Evolutionary conservation across 2,888 invertebrate species (phyloP), one percentile per base, ranked within the genome.

Genomic region (Nomada hirtipes): DNA sequence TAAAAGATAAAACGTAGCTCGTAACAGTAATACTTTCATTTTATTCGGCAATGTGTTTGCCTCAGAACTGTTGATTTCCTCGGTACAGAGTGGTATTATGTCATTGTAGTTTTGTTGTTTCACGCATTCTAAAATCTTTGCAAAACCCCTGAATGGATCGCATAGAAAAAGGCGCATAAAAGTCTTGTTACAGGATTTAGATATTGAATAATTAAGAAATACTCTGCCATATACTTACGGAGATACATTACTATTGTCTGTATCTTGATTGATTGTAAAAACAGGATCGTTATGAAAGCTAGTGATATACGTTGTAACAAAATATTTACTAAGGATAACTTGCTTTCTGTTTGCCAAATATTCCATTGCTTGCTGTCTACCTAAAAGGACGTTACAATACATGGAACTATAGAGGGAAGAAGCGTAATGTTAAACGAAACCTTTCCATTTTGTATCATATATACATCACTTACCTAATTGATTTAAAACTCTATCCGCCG

Each of bases 231-330:
- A 73, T 79, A 84, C 87, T 83, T 87, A 90, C 90, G 60, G 4
- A 2, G 87, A 79, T 50, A 76, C 13, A 67, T 79, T 63, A 53
- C 64, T 72, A 65, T 83, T 50, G 23, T 82, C 52, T 47, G 42
- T 83, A 79, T 95, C 90, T 86, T 95, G 92, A 53, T 96, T 91
- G 87, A 95, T 94, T 77, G 93, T 91, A 65, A 96, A 95, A 79
- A 98, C 95, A 3, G 98, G 98, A 94, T 98, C 98, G 90, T 97
- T 96, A 76, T 97, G 96, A 94, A 98, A 99, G 15, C 98, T 97
- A 79, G 96, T 96, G 92, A 98, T 97, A 93, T 98, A 99, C 11
- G 97, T 97, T 91, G 96, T 97, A 52, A 98, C 96, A 91, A 98
- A 98, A 94, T 97, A 96, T 86, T 96, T 96, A 0, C 98, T 98